Evolutionary conservation across 2,113 vertebrate species (phyloP).

Genomic region (Willisornis vidua): DNA sequence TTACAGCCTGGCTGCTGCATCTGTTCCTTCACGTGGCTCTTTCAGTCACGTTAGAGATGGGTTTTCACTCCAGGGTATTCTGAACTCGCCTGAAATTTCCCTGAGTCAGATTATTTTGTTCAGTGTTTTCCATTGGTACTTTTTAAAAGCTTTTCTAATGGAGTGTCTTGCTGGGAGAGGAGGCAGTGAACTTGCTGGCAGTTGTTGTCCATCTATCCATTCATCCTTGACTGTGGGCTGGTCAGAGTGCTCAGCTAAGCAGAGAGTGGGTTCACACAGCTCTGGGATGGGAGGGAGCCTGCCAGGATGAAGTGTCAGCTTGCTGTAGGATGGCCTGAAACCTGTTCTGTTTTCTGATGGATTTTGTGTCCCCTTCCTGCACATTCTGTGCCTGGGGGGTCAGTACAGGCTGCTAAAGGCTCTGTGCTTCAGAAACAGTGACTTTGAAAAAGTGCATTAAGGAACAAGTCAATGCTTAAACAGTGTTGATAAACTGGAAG

Average conservation of each 20-base stretch:
- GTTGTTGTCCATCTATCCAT: neutral
- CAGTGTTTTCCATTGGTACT: neutral
- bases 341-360: neutral
- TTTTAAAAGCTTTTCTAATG: neutral
- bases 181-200: neutral
- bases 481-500: neutral
- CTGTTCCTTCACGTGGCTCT: neutral
- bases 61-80: constrained; percentile 8
- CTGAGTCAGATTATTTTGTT: neutral
- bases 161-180: neutral
- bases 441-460: neutral
- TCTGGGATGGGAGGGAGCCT: neutral
- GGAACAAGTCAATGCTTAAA: neutral
- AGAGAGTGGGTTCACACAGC: neutral
- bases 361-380: neutral
- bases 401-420: neutral
- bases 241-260: neutral
- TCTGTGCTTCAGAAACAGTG: neutral
- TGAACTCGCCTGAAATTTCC: neutral
- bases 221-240: neutral
- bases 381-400: no score
- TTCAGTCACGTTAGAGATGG: neutral
- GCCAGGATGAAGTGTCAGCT: neutral
- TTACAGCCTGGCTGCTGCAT: neutral
- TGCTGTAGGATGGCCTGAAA: neutral